phyloP scores from a whole-genome alignment of 2,113 vertebrate species.

The Atractosteus spatula region DNA sequence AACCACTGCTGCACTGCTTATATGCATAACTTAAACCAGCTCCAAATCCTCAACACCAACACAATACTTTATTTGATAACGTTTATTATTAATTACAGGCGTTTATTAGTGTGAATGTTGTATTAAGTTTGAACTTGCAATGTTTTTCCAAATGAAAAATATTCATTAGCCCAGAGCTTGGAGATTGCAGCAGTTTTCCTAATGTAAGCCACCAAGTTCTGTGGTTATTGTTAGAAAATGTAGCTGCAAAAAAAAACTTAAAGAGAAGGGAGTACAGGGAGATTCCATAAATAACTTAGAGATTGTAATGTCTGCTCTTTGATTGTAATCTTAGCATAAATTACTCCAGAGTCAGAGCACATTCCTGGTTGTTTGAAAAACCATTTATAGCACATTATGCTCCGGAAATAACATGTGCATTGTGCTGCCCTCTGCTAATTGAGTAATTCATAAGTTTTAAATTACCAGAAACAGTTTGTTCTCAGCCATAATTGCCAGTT shows the following conservation, averaged over 20 bases:
- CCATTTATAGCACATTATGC: constrained; percentile 34
- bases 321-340: constrained; percentile 27
- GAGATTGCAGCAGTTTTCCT: no score
- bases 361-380: constrained; percentile 38
- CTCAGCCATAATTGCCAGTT: constrained; percentile 52
- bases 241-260: constrained; percentile 10
- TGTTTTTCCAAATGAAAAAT: no score
- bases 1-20: no score
- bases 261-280: neutral
- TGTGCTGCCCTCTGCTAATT: constrained; percentile 43
- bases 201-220: no score
- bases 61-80: no score
- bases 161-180: no score
- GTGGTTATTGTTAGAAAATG: no score
- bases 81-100: no score
- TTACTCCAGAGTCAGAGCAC: constrained; percentile 19
- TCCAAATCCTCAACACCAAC: no score
- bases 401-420: constrained; percentile 52
- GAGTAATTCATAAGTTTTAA: constrained; percentile 47
- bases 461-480: constrained; percentile 64
- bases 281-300: constrained; percentile 9
- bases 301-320: constrained; percentile 29
- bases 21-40: no score
- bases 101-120: no score
- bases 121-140: no score